Conservation (phyloP, 2,113 vertebrate species). For the Urocynchramus pylzowi region DNA sequence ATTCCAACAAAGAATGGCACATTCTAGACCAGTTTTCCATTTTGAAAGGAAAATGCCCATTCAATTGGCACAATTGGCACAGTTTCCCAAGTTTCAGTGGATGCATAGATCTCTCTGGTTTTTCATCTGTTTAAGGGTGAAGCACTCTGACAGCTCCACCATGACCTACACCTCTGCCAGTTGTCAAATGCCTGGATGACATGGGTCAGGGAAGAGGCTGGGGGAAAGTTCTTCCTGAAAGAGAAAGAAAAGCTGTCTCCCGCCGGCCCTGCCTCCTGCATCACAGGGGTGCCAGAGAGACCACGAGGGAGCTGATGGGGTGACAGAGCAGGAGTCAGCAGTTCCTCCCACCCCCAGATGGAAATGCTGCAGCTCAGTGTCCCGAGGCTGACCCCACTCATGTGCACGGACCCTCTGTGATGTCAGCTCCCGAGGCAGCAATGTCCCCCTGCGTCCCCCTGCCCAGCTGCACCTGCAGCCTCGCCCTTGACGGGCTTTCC, state of each 20-base stretch:
- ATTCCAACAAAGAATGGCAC: neutral
- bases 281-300: neutral
- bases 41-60: neutral
- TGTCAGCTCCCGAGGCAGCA: rapidly evolving
- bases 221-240: neutral
- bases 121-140: neutral
- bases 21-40: neutral
- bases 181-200: neutral
- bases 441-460: neutral
- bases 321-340: neutral
- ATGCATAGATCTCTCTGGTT: rapidly evolving
- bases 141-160: neutral
- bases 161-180: neutral
- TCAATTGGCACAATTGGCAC: neutral
- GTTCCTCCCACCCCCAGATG: neutral
- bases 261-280: neutral
- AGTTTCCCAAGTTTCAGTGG: neutral
- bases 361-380: rapidly evolving
- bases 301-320: neutral
- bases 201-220: neutral
- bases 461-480: neutral
- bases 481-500: neutral
- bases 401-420: rapidly evolving
- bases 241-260: neutral
- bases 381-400: rapidly evolving